Evolutionary conservation across 2,888 invertebrate species (phyloP).

Genomic region (Eurytoma adleriae): DNA sequence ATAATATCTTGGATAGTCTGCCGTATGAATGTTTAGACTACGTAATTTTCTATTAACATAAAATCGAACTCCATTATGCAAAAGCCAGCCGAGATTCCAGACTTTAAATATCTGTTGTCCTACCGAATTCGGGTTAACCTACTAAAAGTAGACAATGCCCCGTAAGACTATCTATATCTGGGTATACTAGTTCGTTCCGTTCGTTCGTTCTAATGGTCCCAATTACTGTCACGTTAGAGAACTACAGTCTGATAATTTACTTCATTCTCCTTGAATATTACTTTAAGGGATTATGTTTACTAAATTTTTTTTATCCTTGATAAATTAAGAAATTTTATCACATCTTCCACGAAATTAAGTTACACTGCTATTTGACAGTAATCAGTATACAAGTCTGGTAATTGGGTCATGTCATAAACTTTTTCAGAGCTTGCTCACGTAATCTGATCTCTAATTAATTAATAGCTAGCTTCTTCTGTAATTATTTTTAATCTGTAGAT

Average conservation of each 20-base stretch:
- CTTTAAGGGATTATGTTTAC: too few species aligned
- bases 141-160: conserved; percentile 46
- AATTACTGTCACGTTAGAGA: conserved; percentile 28
- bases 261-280: too few species aligned
- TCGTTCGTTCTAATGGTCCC: conserved; percentile 7
- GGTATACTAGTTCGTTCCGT: conserved; percentile 31
- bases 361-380: too few species aligned
- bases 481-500: too few species aligned
- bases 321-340: too few species aligned
- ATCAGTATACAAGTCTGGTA: too few species aligned
- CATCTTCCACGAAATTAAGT: too few species aligned
- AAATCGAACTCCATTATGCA: conserved; percentile 53
- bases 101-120: conserved; percentile 47
- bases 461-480: too few species aligned
- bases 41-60: conserved; percentile 52
- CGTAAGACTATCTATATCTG: conserved; percentile 32
- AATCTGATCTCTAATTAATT: too few species aligned
- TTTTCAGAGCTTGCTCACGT: too few species aligned
- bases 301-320: too few species aligned
- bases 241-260: not conserved
- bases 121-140: conserved; percentile 45
- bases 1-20: conserved; percentile 20
- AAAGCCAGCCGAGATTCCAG: conserved; percentile 47
- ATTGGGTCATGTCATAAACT: too few species aligned
- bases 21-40: conserved; percentile 43